Conservation (phyloP, 2,113 vertebrate genomes). For the Heterochromis multidens region DNA sequence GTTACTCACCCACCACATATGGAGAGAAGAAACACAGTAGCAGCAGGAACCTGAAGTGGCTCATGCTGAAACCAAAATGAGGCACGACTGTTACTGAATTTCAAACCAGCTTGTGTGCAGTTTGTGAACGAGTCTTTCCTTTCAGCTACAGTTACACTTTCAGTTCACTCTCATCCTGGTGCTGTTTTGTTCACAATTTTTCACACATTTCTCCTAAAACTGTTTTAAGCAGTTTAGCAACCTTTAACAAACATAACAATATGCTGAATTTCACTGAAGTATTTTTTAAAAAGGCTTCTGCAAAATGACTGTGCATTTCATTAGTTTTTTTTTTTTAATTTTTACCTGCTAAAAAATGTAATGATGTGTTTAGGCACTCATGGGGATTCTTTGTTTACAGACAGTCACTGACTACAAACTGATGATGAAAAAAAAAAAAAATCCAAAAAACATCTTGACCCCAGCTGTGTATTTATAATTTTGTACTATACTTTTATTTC, state of each 20-base stretch:
- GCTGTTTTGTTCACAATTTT: background rate
- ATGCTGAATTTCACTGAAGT: background rate
- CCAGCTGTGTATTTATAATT: no score
- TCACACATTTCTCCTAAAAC: background rate
- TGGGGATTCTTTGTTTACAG: background rate
- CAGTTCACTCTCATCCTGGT: background rate
- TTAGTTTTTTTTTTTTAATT: background rate
- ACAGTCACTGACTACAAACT: background rate
- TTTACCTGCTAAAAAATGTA: background rate
- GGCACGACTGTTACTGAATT: background rate
- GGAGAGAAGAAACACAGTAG: background rate
- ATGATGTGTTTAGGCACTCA: background rate
- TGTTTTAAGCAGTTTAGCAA: background rate
- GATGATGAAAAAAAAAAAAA: background rate
- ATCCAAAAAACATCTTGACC: no score
- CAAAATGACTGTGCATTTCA: background rate
- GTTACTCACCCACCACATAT: background rate
- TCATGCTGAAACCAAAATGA: background rate
- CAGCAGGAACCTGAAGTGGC: background rate
- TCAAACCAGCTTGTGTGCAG: background rate
- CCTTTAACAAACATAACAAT: background rate
- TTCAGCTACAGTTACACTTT: background rate
- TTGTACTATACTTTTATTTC: no score
- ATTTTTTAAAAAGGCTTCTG: no score
- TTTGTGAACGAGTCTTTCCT: background rate